These are phyloP conservation scores for Synanthedon andrenaeformis DNA, from an alignment of 2,888 invertebrate genomes.

Conservation along the genomic window DNA sequence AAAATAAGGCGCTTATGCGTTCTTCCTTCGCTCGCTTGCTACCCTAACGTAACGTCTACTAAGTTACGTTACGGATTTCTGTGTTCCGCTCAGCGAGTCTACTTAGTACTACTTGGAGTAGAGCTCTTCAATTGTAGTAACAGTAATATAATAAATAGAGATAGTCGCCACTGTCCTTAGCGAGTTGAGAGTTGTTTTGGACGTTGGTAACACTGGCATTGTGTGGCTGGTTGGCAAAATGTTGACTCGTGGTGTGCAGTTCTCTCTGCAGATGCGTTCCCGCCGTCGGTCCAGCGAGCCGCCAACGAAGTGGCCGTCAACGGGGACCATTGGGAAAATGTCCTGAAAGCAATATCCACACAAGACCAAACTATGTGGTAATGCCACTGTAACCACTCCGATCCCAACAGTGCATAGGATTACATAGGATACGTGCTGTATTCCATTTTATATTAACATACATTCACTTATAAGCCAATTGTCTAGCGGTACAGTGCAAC, in stretches of 20 bases:
- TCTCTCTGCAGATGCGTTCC: slow-evolving; percentile 66
- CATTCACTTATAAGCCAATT: slow-evolving; percentile 10
- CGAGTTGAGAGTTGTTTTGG: background rate
- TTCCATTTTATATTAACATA: slow-evolving; percentile 49
- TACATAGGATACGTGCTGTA: slow-evolving; percentile 48
- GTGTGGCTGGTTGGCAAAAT: slow-evolving; percentile 30
- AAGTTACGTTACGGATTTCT: too few relatives aligned
- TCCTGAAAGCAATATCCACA: slow-evolving; percentile 69
- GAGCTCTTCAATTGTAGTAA: too few relatives aligned
- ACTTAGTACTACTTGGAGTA: too few relatives aligned
- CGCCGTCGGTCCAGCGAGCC: slow-evolving; percentile 58
- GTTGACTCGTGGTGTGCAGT: slow-evolving; percentile 68
- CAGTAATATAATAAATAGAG: too few relatives aligned
- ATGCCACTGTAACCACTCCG: slow-evolving; percentile 52
- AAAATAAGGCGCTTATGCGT: too few relatives aligned
- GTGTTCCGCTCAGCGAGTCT: too few relatives aligned
- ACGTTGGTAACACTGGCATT: background rate
- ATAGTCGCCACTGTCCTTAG: too few relatives aligned
- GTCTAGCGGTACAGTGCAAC: slow-evolving; percentile 1
- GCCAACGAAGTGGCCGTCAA: slow-evolving; percentile 73
- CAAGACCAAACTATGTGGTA: slow-evolving; percentile 69
- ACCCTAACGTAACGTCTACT: too few relatives aligned
- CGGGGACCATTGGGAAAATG: slow-evolving; percentile 76
- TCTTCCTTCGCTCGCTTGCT: too few relatives aligned
- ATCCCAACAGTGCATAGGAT: slow-evolving; percentile 24